phyloP scores from a whole-genome alignment of 2,797 vertebrate species.

The Cynopterus sphinx region DNA sequence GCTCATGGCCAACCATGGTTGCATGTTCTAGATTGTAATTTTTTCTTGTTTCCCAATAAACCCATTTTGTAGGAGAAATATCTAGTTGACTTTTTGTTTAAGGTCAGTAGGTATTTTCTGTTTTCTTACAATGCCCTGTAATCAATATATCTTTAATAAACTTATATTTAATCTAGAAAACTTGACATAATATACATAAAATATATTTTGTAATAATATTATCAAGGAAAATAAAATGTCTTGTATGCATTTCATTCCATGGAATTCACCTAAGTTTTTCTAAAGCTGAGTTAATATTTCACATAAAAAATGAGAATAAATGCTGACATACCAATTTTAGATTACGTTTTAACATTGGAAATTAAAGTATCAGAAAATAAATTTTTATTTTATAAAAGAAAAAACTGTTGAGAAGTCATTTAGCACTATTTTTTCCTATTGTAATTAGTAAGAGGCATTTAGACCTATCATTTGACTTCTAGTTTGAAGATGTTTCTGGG shows the following conservation, averaged over 20 bases:
- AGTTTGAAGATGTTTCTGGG: constrained; percentile 28
- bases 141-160: background rate
- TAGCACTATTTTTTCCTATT: background rate
- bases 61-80: background rate
- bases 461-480: background rate
- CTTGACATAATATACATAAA: background rate
- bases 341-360: background rate
- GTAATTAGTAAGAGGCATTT: background rate
- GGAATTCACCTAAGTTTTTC: background rate
- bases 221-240: background rate
- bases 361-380: background rate
- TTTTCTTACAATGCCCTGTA: background rate
- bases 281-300: background rate
- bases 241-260: background rate
- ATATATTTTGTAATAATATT: background rate
- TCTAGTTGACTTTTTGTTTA: background rate
- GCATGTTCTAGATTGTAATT: background rate
- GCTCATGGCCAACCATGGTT: background rate
- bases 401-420: background rate
- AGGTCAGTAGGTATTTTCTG: background rate
- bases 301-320: background rate
- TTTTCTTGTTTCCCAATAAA: background rate
- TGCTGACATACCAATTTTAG: background rate
- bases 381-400: background rate
- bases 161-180: background rate